These are phyloP conservation scores for Drosophila nr. perissopoda DNA, from an alignment of 2,888 invertebrate genomes.

Conservation along the genomic window DNA sequence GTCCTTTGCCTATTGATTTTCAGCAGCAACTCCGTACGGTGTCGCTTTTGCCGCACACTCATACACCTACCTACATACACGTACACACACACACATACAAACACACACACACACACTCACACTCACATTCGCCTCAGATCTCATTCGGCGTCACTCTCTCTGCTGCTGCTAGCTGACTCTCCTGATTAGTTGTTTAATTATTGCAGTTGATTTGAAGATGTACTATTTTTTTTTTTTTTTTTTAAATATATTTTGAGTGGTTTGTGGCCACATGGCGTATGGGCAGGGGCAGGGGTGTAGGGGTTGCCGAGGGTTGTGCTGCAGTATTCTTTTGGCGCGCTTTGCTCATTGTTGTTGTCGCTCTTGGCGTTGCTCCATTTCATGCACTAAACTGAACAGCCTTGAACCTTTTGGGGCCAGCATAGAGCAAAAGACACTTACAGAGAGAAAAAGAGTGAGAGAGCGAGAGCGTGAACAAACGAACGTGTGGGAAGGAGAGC, in stretches of 20 bases:
- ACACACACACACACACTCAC: background rate
- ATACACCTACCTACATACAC: background rate
- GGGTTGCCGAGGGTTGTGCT: background rate
- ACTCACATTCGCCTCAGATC: constrained; percentile 1
- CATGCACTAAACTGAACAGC: constrained; percentile 64
- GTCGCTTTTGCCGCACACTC: constrained; percentile 38
- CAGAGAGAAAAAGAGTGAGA: constrained; percentile 6
- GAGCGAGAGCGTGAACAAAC: background rate
- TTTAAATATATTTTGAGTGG: background rate
- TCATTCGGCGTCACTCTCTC: constrained; percentile 1
- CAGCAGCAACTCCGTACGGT: constrained; percentile 46
- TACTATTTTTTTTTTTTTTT: constrained; percentile 4
- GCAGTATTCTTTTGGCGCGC: constrained; percentile 48
- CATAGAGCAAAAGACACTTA: constrained; percentile 32
- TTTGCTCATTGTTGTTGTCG: constrained; percentile 29
- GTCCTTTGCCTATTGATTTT: constrained; percentile 76
- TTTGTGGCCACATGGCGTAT: background rate
- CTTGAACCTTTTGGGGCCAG: constrained; percentile 74
- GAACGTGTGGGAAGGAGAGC: constrained; percentile 9
- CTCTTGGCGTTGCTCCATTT: constrained; percentile 33
- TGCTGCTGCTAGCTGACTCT: constrained; percentile 9
- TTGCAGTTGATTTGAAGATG: constrained; percentile 58
- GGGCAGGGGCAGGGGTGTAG: background rate
- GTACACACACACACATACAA: constrained; percentile 14
- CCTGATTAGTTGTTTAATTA: constrained; percentile 51